phyloP scores from a whole-genome alignment of 2,113 vertebrate genomes.

The Sinosuthora webbiana region DNA sequence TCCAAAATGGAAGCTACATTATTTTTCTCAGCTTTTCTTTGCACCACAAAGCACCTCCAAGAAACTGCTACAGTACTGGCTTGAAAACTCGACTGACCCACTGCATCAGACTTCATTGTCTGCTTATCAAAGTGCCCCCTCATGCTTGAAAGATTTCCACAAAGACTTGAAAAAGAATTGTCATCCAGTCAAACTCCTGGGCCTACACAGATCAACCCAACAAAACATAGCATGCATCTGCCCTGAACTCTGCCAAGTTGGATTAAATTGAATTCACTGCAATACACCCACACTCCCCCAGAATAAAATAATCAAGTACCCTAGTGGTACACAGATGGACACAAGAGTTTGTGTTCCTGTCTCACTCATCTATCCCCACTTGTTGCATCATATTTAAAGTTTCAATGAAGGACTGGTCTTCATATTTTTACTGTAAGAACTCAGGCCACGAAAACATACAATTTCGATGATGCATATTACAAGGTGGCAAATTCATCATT shows the following conservation, averaged over 20 bases:
- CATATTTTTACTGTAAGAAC: neutral
- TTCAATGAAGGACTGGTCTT: neutral
- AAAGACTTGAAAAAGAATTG: neutral
- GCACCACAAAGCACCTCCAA: neutral
- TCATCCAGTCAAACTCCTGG: neutral
- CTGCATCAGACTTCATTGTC: neutral
- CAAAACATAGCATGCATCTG: neutral
- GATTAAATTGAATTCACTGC: neutral
- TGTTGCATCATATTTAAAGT: neutral
- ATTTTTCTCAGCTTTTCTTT: neutral
- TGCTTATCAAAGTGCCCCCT: neutral
- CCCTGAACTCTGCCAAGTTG: neutral
- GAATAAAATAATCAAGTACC: neutral
- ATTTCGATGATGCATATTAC: neutral
- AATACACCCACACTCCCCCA: neutral
- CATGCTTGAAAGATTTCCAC: neutral
- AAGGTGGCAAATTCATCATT: neutral
- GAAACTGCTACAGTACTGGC: neutral
- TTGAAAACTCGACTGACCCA: neutral
- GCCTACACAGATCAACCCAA: neutral
- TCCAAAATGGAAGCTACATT: neutral
- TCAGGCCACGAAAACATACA: neutral
- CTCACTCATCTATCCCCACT: neutral
- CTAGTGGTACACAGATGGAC: neutral
- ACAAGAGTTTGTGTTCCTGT: neutral